These are phyloP conservation scores for Poicephalus meyeri DNA, from an alignment of 2,113 vertebrate species.

Conservation along the genomic window DNA sequence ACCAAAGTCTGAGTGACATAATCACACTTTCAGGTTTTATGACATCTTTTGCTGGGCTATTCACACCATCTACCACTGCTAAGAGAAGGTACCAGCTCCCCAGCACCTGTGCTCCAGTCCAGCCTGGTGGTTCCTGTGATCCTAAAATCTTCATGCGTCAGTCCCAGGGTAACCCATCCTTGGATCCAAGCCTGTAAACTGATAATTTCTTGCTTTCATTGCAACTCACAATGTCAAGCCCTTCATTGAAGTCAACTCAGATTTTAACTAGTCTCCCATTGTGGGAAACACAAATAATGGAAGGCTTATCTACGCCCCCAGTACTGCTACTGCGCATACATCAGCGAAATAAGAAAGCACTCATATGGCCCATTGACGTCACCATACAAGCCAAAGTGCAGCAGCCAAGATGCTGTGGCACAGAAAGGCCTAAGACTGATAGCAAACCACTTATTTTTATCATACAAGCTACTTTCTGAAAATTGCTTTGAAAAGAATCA, in stretches of 20 bases:
- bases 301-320: neutral
- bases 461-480: neutral
- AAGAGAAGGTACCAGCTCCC: neutral
- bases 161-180: neutral
- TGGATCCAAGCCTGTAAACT: neutral
- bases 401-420: neutral
- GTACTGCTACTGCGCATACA: neutral
- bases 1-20: neutral
- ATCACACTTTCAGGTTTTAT: neutral
- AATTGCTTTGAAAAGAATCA: neutral
- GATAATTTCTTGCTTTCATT: neutral
- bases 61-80: neutral
- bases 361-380: rapidly evolving
- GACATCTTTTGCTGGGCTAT: neutral
- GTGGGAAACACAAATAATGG: neutral
- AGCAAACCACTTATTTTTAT: neutral
- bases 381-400: neutral
- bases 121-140: neutral
- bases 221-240: neutral
- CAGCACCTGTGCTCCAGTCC: neutral
- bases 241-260: neutral
- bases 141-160: neutral
- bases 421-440: neutral
- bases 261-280: neutral
- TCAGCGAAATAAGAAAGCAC: neutral